phyloP scores from a whole-genome alignment of 2,888 invertebrate genomes.

The Agrilus biguttatus region DNA sequence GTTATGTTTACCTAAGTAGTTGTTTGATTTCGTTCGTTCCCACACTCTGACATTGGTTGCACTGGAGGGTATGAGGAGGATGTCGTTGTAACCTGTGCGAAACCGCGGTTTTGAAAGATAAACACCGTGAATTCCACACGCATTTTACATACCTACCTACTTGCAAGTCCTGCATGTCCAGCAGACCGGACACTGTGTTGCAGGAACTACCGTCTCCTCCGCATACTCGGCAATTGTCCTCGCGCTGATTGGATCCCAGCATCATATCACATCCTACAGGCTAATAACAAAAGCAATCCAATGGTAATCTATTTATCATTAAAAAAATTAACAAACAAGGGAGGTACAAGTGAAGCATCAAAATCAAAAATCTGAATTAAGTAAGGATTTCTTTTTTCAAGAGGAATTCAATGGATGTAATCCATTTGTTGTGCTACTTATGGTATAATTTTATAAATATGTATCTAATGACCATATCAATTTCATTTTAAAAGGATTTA shows the following conservation, averaged over 20 bases:
- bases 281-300: too few relatives aligned
- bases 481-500: too few relatives aligned
- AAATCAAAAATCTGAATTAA: constrained; percentile 5
- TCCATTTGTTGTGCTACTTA: too few relatives aligned
- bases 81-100: constrained; percentile 73
- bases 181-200: constrained; percentile 56
- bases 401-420: too few relatives aligned
- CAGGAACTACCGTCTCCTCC: constrained; percentile 86
- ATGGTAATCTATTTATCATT: too few relatives aligned
- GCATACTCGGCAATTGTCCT: constrained; percentile 85
- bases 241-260: constrained; percentile 72
- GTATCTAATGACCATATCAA: too few relatives aligned
- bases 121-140: constrained; percentile 1
- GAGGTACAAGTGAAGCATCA: too few relatives aligned
- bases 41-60: constrained; percentile 78
- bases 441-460: too few relatives aligned
- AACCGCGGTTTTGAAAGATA: constrained; percentile 2
- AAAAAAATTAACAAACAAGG: too few relatives aligned
- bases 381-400: too few relatives aligned
- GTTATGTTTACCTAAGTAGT: constrained; percentile 78
- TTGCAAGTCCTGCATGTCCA: constrained; percentile 58
- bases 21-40: constrained; percentile 70
- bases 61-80: constrained; percentile 79
- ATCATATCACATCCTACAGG: constrained; percentile 90
- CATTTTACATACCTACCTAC: constrained; percentile 40